Conservation (phyloP, 2,888 invertebrate genomes). For the Philonicus albiceps region DNA sequence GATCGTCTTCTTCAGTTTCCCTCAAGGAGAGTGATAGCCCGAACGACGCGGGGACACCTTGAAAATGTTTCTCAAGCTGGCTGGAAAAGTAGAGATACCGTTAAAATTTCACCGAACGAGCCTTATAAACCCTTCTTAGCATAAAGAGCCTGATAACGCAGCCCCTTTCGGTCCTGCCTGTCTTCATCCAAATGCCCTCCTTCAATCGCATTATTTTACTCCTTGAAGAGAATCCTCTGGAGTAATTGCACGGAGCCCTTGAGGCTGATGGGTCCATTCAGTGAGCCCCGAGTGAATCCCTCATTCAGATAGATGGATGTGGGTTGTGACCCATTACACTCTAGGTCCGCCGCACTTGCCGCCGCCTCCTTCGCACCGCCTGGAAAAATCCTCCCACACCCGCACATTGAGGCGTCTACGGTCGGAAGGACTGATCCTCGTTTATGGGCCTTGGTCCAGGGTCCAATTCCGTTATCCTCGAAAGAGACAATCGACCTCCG, state of each 20-base stretch:
- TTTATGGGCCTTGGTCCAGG: neutral
- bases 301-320: neutral
- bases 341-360: neutral
- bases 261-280: constrained; percentile 10
- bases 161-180: neutral
- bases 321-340: constrained; percentile 24
- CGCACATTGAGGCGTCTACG: neutral
- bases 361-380: neutral
- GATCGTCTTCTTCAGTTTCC: neutral
- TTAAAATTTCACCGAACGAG: constrained; percentile 11
- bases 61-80: neutral
- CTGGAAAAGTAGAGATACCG: constrained; percentile 10
- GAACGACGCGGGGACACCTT: neutral
- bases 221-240: constrained; percentile 20
- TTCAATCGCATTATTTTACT: constrained; percentile 23
- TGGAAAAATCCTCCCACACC: neutral
- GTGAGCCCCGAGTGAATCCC: constrained; percentile 5
- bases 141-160: constrained; percentile 12
- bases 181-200: neutral
- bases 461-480: constrained; percentile 27
- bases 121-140: constrained; percentile 11
- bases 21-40: neutral
- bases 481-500: constrained; percentile 14
- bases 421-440: neutral
- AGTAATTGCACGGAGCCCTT: constrained; percentile 16